Base-by-base conservation (phyloP, 2,888 invertebrate genomes). In the Conus canariensis region DNA sequence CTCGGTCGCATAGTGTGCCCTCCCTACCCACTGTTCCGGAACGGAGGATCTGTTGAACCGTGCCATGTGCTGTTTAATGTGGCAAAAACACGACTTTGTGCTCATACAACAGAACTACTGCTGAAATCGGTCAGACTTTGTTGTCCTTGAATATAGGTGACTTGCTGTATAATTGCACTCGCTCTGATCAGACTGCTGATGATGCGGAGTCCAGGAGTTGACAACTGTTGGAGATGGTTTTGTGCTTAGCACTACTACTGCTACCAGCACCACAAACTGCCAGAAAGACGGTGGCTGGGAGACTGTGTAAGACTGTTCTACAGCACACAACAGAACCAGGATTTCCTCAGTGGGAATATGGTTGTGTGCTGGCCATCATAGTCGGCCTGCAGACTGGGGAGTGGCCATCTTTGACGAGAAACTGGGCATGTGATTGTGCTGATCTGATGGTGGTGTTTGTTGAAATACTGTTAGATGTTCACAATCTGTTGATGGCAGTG, bases 1-100 rank as follows among this genome's bases (percentile, higher is more conserved):
- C 22, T 89, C 89, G 6, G 87, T 88, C n/a, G 92, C 92, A 70
- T 92, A 91, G 91, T 85, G 83, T 30, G 60, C 56, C 82, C 67
- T 12, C 45, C 12, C 30, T 14, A 56, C 7, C 19, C 9, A 4
- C 45, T 9, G 8, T n/a, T 30, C 56, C 5, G 10, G 64, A 12
- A 67, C 14, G 30, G 45, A 45, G 74, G 87, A 77, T 45, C n/a
- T 22, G n/a, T 67, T 80, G 82, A 64, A 90, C 87, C 56, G 77
- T 67, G 56, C 60, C 59, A 87, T 89, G 85, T 59, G 77, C 59
- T 59, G 67, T 25, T 22, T 58, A n/a, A 0, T 74, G 45, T 86
- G 88, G 88, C 60, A 2, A 59, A 25, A 88, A 45, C 45, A 4
- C 45, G 30, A 60, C 58, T 88, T 4, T 58, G 88, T 87, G 87